Percentiles rank a stretch among this genome's conserved stretches.
Conservation (phyloP, 2,797 vertebrate species). For the Eulemur rubriventer region DNA sequence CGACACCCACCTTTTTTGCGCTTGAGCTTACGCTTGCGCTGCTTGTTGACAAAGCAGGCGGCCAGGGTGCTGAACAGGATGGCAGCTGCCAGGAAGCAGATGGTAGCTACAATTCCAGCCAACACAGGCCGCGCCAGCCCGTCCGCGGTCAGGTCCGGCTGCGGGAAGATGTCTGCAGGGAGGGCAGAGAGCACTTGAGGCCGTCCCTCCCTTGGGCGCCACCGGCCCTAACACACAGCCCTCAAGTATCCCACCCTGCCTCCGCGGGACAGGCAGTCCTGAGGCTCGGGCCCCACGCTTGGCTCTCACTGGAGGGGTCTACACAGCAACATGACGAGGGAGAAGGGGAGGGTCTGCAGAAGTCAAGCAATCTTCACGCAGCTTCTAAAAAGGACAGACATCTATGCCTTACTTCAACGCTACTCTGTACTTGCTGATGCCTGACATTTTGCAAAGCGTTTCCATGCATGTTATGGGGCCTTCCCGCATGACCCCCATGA, state of each 20-base stretch:
- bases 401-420: not conserved
- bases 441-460: not conserved
- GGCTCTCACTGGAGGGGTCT: not conserved
- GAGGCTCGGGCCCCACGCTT: not conserved
- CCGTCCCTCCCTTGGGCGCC: too few relatives aligned
- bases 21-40: constrained; percentile 98
- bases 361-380: not conserved
- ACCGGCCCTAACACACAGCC: not conserved
- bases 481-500: not conserved
- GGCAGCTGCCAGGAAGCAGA: constrained; percentile 98
- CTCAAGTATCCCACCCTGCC: not conserved
- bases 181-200: not conserved
- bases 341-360: too few relatives aligned
- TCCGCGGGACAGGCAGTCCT: not conserved
- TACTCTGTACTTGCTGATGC: too few relatives aligned
- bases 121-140: constrained; percentile 97
- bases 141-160: constrained; percentile 95
- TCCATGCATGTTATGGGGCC: not conserved
- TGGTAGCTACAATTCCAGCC: constrained; percentile 98
- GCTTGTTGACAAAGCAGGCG: constrained; percentile 99
- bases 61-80: constrained; percentile 98
- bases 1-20: constrained; percentile 95
- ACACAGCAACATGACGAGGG: fast-evolving
- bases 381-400: not conserved
- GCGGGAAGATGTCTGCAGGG: constrained; percentile 94